Evolutionary conservation across 2,888 invertebrate genomes (phyloP).

Genomic region (Hydrotaea diabolus): DNA sequence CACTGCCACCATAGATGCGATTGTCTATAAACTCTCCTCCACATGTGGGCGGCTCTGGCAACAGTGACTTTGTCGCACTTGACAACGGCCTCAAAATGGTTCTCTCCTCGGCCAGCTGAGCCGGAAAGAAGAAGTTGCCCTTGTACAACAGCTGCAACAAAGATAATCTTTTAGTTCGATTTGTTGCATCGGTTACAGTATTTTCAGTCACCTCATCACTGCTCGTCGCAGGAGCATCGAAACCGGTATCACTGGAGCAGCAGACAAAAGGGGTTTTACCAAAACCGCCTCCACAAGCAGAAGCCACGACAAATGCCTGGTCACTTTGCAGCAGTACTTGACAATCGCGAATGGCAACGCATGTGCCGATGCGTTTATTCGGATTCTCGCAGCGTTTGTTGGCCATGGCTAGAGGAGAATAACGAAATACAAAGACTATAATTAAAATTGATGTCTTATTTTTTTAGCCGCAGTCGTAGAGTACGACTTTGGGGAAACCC

Average conservation of each 20-base stretch:
- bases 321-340: conserved; percentile 72
- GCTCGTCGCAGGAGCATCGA: conserved; percentile 35
- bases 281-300: conserved; percentile 72
- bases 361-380: conserved; percentile 75
- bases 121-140: conserved; percentile 23
- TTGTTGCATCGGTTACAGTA: background rate
- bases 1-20: conserved; percentile 84
- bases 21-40: conserved; percentile 80
- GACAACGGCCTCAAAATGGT: background rate
- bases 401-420: conserved; percentile 61
- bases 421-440: background rate
- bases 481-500: conserved; percentile 56
- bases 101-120: background rate
- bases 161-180: background rate
- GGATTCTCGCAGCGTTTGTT: conserved; percentile 82
- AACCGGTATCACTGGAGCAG: conserved; percentile 77
- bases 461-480: too few species aligned
- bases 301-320: conserved; percentile 74
- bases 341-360: conserved; percentile 77
- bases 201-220: conserved; percentile 19
- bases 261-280: conserved; percentile 76
- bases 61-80: conserved; percentile 2
- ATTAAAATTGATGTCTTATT: too few species aligned
- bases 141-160: conserved; percentile 36
- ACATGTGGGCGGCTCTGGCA: conserved; percentile 76